Conservation (phyloP, 1,140 invertebrate genomes). For the Drosophila subpulchrella region DNA sequence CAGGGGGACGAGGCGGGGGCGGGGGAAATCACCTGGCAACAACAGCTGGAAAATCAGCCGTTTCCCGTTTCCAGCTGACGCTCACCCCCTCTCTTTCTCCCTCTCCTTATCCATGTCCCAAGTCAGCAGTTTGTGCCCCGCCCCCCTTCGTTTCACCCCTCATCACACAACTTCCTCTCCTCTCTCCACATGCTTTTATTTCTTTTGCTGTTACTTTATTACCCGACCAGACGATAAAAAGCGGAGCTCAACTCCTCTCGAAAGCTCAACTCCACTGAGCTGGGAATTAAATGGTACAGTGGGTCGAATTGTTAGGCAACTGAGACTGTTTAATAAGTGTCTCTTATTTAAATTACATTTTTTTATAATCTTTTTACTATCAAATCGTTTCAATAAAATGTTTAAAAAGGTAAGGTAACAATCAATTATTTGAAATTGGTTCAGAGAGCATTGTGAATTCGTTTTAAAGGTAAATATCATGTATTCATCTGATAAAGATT, state of each 20-base stretch:
- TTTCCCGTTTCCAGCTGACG: conserved; percentile 44
- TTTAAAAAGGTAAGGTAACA: too few species aligned
- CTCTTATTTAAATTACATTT: not conserved
- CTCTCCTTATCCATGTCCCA: conserved; percentile 3
- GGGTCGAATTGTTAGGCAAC: conserved; percentile 1
- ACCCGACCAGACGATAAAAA: conserved; percentile 65
- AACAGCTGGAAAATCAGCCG: conserved; percentile 84
- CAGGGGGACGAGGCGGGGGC: conserved; percentile 7
- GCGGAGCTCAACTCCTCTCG: conserved; percentile 46
- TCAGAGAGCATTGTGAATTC: too few species aligned
- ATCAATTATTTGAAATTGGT: too few species aligned
- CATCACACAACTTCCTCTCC: not conserved
- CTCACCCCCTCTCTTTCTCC: conserved; percentile 20
- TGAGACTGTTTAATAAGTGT: not conserved
- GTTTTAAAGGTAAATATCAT: too few species aligned
- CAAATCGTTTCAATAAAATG: not conserved
- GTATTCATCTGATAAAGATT: too few species aligned
- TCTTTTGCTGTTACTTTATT: conserved; percentile 78
- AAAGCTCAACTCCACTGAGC: conserved; percentile 26
- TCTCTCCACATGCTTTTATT: conserved; percentile 45
- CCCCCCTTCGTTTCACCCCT: not conserved
- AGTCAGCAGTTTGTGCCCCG: conserved; percentile 24
- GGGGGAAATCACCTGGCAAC: conserved; percentile 82
- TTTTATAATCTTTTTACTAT: not conserved
- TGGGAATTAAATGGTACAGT: conserved; percentile 42